phyloP scores from a whole-genome alignment of 30 jellyfish, hydroid and myxozoan genomes.

The Phacellophora camtschatica region DNA sequence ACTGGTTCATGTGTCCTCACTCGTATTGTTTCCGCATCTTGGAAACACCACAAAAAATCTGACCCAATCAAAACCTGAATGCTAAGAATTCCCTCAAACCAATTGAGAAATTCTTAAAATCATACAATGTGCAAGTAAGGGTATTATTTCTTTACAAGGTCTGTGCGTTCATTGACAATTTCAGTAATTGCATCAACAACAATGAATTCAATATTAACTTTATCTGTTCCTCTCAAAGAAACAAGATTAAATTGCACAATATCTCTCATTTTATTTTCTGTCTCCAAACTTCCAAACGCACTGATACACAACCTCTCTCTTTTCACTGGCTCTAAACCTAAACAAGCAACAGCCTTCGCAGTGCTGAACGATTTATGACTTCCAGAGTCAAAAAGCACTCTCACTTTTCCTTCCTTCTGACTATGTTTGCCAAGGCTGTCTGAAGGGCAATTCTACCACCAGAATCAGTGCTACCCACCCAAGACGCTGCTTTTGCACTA shows the following conservation, averaged over 20 bases:
- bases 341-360: neutral
- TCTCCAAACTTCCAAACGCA: constrained; percentile 16
- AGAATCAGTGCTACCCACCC: neutral
- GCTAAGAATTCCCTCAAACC: neutral
- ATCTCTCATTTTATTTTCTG: neutral
- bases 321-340: neutral
- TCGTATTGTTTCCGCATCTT: neutral
- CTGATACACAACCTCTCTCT: neutral
- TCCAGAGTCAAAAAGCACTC: constrained; percentile 39
- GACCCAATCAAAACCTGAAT: neutral
- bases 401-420: neutral
- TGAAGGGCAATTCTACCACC: constrained; percentile 18
- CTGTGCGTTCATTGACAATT: neutral
- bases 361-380: constrained; percentile 35
- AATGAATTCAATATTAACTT: neutral
- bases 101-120: constrained; percentile 10
- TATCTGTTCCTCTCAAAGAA: neutral
- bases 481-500: neutral
- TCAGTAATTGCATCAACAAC: neutral
- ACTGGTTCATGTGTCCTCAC: constrained; percentile 20
- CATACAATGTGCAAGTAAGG: neutral
- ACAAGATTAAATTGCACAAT: neutral
- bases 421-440: constrained; percentile 29
- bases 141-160: neutral
- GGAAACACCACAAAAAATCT: neutral